Evolutionary conservation across 1,140 invertebrate genomes (phyloP).

Genomic region (Nebria ingens): DNA sequence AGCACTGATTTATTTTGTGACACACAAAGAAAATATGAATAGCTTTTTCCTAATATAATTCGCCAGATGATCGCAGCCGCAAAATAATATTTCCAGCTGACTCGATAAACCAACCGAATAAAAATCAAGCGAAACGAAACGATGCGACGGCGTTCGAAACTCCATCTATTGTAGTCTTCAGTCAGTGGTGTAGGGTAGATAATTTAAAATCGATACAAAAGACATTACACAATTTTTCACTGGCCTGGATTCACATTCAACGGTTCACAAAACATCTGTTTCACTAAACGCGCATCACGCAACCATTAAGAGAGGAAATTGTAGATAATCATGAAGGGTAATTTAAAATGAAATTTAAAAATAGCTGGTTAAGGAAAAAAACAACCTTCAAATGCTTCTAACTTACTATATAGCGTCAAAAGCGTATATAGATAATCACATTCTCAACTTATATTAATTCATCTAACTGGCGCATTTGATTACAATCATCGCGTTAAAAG

Average conservation of each 20-base stretch:
- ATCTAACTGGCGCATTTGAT: too few species aligned
- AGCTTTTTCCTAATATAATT: not conserved
- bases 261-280: not conserved
- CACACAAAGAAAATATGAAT: not conserved
- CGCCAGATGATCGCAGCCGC: not conserved
- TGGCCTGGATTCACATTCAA: not conserved
- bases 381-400: too few species aligned
- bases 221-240: conserved; percentile 5
- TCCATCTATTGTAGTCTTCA: not conserved
- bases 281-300: not conserved
- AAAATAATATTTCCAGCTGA: not conserved
- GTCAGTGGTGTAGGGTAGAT: not conserved
- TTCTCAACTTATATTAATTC: too few species aligned
- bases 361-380: too few species aligned
- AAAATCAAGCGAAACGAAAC: not conserved
- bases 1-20: not conserved
- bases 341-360: not conserved
- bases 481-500: too few species aligned
- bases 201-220: conserved; percentile 6
- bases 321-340: not conserved
- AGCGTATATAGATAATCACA: too few species aligned
- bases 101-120: not conserved
- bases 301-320: not conserved
- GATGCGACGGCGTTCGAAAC: too few species aligned
- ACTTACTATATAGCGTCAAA: too few species aligned